A percentile compares a stretch with the other conserved stretches of the same genome.
These are phyloP conservation scores for Dreissena polymorpha DNA, from an alignment of 1,140 invertebrate species.

Conservation along the genomic window DNA sequence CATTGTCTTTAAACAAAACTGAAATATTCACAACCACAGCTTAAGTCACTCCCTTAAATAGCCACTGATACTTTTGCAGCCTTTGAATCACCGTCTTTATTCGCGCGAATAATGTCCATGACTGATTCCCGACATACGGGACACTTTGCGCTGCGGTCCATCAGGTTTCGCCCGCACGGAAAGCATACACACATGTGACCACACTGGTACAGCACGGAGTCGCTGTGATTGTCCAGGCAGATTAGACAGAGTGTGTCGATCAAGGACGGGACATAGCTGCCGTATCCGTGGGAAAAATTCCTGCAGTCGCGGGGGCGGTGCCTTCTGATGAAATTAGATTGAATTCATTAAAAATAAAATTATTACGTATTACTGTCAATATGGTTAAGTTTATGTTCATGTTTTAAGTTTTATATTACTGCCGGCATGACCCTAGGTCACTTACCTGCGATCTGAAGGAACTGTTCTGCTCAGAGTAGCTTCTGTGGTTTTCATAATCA, in stretches of 20 bases:
- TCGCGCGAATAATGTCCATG: slow-evolving; percentile 76
- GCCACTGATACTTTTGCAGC: not conserved
- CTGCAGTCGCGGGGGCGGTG: not conserved
- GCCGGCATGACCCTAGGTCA: too few relatives aligned
- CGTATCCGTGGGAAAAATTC: not conserved
- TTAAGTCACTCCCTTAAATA: too few relatives aligned
- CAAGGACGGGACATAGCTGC: slow-evolving; percentile 55
- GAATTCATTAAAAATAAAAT: not conserved
- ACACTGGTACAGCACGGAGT: slow-evolving; percentile 79
- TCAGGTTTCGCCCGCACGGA: slow-evolving; percentile 73
- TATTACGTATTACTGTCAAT: not conserved
- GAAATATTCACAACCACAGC: too few relatives aligned
- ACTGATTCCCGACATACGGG: slow-evolving; percentile 79
- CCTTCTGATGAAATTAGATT: slow-evolving; percentile 14
- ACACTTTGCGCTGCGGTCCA: slow-evolving; percentile 69
- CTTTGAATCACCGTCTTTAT: slow-evolving; percentile 42
- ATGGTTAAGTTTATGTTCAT: not conserved
- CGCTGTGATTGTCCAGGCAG: slow-evolving; percentile 74
- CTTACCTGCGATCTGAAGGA: too few relatives aligned
- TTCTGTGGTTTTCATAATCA: too few relatives aligned
- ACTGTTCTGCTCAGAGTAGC: too few relatives aligned
- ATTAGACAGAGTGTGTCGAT: slow-evolving; percentile 76
- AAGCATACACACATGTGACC: slow-evolving; percentile 79
- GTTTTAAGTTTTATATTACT: too few relatives aligned
- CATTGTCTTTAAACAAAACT: too few relatives aligned